Conservation (phyloP, 2,888 invertebrate species). For the Eustalomyia histrio region DNA sequence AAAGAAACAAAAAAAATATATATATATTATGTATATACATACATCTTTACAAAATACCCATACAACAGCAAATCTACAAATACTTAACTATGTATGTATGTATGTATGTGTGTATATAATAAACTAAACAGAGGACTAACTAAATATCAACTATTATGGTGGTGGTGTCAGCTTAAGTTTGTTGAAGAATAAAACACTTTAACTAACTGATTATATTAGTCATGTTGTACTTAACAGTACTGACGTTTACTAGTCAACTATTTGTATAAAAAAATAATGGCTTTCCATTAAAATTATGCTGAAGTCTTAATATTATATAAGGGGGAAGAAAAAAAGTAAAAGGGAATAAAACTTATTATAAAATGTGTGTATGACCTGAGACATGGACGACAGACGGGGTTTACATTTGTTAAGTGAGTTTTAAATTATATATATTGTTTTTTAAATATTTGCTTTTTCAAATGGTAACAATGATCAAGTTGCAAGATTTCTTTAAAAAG, state of each 20-base stretch:
- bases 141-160: not conserved
- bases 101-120: no score
- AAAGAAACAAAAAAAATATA: no score
- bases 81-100: not conserved
- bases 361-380: not conserved
- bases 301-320: not conserved
- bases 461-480: no score
- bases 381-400: not conserved
- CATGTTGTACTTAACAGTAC: not conserved
- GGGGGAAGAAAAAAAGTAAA: not conserved
- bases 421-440: no score
- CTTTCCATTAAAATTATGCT: not conserved
- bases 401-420: not conserved
- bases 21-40: no score
- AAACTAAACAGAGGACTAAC: not conserved
- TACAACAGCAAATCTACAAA: not conserved
- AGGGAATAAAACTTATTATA: constrained; percentile 7
- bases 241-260: not conserved
- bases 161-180: not conserved
- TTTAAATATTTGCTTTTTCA: no score
- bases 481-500: no score
- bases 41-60: not conserved
- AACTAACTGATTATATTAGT: not conserved
- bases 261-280: not conserved
- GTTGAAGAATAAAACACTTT: not conserved